These are phyloP conservation scores for Mercenaria mercenaria DNA, from an alignment of 1,140 invertebrate genomes.

Conservation along the genomic window DNA sequence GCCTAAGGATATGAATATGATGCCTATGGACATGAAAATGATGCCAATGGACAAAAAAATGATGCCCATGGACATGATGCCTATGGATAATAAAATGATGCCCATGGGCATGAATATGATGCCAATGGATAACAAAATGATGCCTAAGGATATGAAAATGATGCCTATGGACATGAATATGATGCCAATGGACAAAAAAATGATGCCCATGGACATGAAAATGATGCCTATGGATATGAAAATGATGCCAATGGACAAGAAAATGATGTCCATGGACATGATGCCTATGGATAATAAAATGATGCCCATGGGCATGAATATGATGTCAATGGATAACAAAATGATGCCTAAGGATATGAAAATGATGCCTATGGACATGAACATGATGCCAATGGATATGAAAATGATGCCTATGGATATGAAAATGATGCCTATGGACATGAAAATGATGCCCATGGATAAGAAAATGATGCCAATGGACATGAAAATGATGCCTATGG, in stretches of 20 bases:
- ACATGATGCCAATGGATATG: background rate
- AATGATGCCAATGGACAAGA: constrained; percentile 10
- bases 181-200: constrained; percentile 15
- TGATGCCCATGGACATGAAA: background rate
- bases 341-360: background rate
- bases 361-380: background rate
- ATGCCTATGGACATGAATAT: background rate
- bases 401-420: background rate
- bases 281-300: constrained; percentile 12
- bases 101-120: constrained; percentile 8
- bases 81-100: constrained; percentile 8
- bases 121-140: constrained; percentile 18
- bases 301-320: background rate
- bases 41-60: background rate
- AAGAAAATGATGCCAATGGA: background rate
- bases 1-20: background rate
- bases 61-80: background rate
- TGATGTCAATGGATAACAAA: no score
- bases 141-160: constrained; percentile 11
- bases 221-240: background rate
- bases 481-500: constrained; percentile 6
- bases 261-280: constrained; percentile 1
- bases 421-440: background rate
- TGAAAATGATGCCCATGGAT: constrained; percentile 13
- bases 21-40: constrained; percentile 15